A percentile compares a stretch with the other conserved stretches of the same genome.
Conservation (phyloP, 92 coral and sea anemone species). For the Galaxea fascicularis region DNA sequence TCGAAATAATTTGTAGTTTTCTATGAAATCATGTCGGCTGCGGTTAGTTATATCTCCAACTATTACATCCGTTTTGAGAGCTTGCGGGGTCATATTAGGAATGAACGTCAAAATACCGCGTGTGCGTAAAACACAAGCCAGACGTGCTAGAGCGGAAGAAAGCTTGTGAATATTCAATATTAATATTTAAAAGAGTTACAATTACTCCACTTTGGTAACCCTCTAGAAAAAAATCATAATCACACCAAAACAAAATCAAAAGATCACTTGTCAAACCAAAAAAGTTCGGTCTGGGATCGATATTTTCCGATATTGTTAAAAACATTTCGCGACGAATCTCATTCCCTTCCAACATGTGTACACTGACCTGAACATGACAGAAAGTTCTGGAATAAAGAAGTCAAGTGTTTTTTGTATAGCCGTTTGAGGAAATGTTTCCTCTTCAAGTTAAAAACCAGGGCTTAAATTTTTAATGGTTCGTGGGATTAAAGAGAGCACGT, state of each 20-base stretch:
- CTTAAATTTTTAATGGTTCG: background rate
- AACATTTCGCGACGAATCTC: too few species aligned
- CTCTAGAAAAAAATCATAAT: background rate
- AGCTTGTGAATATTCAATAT: background rate
- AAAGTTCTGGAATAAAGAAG: background rate
- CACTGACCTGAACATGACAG: background rate
- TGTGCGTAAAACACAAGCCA: background rate
- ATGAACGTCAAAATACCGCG: background rate
- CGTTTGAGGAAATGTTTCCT: background rate
- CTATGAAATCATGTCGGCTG: too few species aligned
- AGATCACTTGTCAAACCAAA: background rate
- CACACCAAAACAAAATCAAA: background rate
- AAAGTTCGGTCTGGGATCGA: too few species aligned
- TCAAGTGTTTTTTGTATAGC: background rate
- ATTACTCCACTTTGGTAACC: background rate
- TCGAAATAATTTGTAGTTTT: background rate
- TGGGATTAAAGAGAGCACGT: background rate
- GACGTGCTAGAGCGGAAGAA: background rate
- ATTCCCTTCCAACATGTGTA: too few species aligned
- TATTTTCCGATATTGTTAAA: too few species aligned
- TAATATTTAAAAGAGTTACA: background rate
- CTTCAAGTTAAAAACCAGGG: background rate
- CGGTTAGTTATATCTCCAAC: background rate
- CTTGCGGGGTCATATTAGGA: slow-evolving; percentile 12
- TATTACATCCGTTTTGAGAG: background rate